Percentiles rank a stretch among this genome's conserved stretches.
These are phyloP conservation scores for Tribolium castaneum DNA, from an alignment of 1,140 invertebrate genomes.

Conservation along the genomic window DNA sequence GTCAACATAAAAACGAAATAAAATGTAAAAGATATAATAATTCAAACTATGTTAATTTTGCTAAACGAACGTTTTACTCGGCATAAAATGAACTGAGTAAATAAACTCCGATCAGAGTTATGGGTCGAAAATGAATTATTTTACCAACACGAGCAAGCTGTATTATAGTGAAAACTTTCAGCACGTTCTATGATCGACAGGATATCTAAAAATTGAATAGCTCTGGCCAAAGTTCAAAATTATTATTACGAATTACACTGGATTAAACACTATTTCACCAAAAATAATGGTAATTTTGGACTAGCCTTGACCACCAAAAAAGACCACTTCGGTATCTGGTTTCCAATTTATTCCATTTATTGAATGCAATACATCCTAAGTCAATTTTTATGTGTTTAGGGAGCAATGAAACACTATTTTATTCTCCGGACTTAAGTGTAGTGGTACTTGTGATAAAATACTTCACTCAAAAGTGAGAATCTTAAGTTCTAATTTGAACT, in stretches of 20 bases:
- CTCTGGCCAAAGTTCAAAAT: background rate
- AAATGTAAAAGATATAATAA: slow-evolving; percentile 34
- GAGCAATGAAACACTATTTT: too few species aligned
- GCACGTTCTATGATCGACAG: background rate
- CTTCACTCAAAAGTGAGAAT: too few species aligned
- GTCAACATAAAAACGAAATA: slow-evolving; percentile 34
- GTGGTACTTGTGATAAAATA: too few species aligned
- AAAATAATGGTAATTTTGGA: background rate
- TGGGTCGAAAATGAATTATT: slow-evolving; percentile 12
- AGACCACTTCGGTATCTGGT: too few species aligned
- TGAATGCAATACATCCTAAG: too few species aligned
- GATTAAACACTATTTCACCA: background rate
- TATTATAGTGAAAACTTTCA: background rate
- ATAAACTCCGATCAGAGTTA: slow-evolving; percentile 3
- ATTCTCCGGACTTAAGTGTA: too few species aligned
- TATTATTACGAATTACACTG: background rate
- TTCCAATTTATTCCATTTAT: too few species aligned
- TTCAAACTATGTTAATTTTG: slow-evolving; percentile 32
- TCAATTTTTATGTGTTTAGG: too few species aligned
- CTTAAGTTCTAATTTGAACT: too few species aligned
- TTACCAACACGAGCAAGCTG: background rate
- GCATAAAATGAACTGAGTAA: slow-evolving; percentile 23
- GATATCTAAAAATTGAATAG: background rate
- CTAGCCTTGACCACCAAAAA: background rate
- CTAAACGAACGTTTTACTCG: slow-evolving; percentile 29